These are phyloP conservation scores for Chaetorhynchus papuensis DNA, from an alignment of 2,113 vertebrate genomes.

Conservation along the genomic window DNA sequence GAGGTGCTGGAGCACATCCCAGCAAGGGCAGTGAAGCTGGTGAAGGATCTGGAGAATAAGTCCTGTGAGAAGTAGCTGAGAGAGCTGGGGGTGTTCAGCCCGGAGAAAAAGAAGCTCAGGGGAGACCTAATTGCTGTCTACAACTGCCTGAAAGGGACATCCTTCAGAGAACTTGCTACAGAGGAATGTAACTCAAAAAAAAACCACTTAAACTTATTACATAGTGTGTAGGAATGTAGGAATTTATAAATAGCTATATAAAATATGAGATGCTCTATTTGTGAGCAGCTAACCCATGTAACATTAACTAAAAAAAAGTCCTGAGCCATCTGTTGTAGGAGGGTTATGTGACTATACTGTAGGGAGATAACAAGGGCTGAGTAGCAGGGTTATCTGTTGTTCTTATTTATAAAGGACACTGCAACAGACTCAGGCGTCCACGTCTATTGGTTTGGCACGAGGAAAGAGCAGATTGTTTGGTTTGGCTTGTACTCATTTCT, in stretches of 20 bases:
- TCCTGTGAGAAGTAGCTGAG: neutral
- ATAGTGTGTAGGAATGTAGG: too few relatives aligned
- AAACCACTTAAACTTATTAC: rapidly evolving
- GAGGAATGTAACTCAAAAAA: neutral
- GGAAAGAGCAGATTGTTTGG: neutral
- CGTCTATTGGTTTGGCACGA: neutral
- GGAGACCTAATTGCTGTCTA: neutral
- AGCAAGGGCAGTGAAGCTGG: neutral
- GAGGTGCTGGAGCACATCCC: neutral
- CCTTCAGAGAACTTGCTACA: neutral
- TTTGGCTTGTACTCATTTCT: neutral
- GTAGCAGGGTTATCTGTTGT: neutral
- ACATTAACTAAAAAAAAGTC: neutral
- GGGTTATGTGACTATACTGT: neutral
- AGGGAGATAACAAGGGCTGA: neutral
- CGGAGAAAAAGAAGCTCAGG: neutral
- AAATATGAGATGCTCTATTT: neutral
- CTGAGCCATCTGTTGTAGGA: neutral
- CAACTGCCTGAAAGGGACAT: neutral
- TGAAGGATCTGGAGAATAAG: neutral
- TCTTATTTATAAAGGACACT: neutral
- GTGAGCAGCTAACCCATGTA: neutral
- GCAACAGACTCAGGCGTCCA: neutral
- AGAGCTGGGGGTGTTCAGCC: neutral
- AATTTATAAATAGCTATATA: neutral